phyloP scores from a whole-genome alignment of 1,140 invertebrate species.

The Drosophila jambulina region DNA sequence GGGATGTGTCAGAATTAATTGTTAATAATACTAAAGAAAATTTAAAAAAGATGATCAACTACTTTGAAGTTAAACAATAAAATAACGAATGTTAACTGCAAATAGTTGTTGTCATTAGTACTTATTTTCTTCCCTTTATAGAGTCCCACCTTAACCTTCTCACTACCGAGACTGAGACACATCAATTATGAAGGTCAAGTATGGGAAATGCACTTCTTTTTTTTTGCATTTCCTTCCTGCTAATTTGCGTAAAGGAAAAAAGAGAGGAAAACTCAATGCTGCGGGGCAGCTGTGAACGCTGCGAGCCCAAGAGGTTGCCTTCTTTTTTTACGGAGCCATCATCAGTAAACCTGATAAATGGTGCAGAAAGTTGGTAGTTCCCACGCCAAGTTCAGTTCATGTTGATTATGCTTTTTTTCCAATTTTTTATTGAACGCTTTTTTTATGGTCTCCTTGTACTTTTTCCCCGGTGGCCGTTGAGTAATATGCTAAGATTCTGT shows the following conservation, averaged over 20 bases:
- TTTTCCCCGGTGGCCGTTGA: slow-evolving; percentile 33
- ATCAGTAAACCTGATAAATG: slow-evolving; percentile 51
- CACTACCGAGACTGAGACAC: neutral
- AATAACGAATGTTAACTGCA: too few relatives aligned
- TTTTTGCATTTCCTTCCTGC: slow-evolving; percentile 11
- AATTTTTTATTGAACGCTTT: slow-evolving; percentile 47
- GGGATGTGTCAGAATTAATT: neutral
- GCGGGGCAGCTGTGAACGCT: slow-evolving; percentile 26
- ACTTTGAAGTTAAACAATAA: too few relatives aligned
- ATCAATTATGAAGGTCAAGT: slow-evolving; percentile 41
- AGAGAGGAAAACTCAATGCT: slow-evolving; percentile 21
- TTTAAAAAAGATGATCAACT: neutral
- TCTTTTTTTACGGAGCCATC: slow-evolving; percentile 21
- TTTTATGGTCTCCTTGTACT: slow-evolving; percentile 16
- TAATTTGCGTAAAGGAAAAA: slow-evolving; percentile 42
- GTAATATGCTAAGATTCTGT: slow-evolving; percentile 40
- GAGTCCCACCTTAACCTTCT: neutral
- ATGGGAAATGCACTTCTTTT: slow-evolving; percentile 30
- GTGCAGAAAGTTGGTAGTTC: slow-evolving; percentile 48
- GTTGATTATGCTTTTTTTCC: slow-evolving; percentile 49
- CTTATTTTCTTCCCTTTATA: neutral
- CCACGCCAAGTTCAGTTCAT: slow-evolving; percentile 44
- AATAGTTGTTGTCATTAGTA: neutral
- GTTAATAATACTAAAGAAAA: neutral
- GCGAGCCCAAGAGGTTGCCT: slow-evolving; percentile 8